Conservation (phyloP, 1,140 invertebrate genomes). For the Drosophila prosaltans region DNA sequence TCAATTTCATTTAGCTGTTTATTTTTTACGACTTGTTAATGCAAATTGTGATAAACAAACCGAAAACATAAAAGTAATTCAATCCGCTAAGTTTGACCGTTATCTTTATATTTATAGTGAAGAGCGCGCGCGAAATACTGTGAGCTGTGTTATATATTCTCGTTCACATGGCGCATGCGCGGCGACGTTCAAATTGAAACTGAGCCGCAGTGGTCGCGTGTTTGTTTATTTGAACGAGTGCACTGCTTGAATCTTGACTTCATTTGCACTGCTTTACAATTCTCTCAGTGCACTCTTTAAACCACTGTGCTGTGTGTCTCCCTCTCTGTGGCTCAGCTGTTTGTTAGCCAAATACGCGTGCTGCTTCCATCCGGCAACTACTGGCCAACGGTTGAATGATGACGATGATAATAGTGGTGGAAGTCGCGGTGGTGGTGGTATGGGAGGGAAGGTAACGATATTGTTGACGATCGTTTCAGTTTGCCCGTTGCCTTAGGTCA, state of each 20-base stretch:
- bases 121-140: slow-evolving; percentile 51
- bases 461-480: slow-evolving; percentile 1
- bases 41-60: slow-evolving; percentile 53
- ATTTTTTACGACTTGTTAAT: slow-evolving; percentile 18
- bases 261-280: slow-evolving; percentile 32
- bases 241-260: slow-evolving; percentile 18
- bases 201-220: slow-evolving; percentile 52
- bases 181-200: slow-evolving; percentile 77
- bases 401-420: not conserved
- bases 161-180: slow-evolving; percentile 51
- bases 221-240: slow-evolving; percentile 71
- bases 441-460: slow-evolving; percentile 4
- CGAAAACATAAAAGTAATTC: slow-evolving; percentile 24
- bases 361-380: slow-evolving; percentile 25
- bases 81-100: slow-evolving; percentile 15
- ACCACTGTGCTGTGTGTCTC: not conserved
- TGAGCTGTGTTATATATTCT: not conserved
- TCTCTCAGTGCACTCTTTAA: slow-evolving; percentile 16
- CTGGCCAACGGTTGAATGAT: slow-evolving; percentile 27
- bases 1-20: slow-evolving; percentile 13
- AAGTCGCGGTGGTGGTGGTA: not conserved
- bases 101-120: not conserved
- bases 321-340: slow-evolving; percentile 28
- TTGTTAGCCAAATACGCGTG: slow-evolving; percentile 56
- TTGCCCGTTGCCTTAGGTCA: slow-evolving; percentile 72